Conservation (phyloP, 2,888 invertebrate species). For the Archips crataeganus region DNA sequence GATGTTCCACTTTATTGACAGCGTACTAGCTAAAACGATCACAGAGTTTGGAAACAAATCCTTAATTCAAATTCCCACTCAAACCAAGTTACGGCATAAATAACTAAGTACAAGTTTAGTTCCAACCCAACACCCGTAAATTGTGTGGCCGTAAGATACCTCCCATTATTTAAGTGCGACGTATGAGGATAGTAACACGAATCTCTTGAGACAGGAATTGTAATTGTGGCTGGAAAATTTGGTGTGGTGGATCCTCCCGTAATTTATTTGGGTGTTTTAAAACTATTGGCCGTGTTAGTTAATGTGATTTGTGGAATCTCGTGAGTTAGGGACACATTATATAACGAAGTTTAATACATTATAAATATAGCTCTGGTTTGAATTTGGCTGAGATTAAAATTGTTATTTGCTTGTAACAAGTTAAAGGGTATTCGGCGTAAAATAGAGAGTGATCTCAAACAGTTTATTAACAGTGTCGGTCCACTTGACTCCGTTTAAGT, state of each 20-base stretch:
- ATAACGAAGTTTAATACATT: background rate
- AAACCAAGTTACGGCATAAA: conserved; percentile 19
- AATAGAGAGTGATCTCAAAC: conserved; percentile 10
- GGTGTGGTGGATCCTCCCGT: conserved; percentile 27
- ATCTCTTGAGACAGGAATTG: conserved; percentile 43
- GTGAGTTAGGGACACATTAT: conserved; percentile 12
- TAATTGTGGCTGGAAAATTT: conserved; percentile 41
- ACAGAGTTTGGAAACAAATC: conserved; percentile 35
- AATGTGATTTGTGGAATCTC: conserved; percentile 32
- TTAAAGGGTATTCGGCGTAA: background rate
- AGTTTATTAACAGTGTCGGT: background rate
- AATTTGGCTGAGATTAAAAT: conserved; percentile 6
- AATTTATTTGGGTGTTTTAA: conserved; percentile 39
- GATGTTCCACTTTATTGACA: conserved; percentile 48
- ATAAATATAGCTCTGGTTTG: conserved; percentile 1
- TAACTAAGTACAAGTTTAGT: conserved; percentile 32
- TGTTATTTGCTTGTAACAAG: background rate
- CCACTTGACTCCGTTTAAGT: conserved; percentile 41
- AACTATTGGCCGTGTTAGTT: conserved; percentile 37
- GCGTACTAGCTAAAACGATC: conserved; percentile 9
- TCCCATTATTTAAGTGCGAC: conserved; percentile 40
- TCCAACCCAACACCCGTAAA: conserved; percentile 38
- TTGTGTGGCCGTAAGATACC: conserved; percentile 35
- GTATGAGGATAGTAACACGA: conserved; percentile 34
- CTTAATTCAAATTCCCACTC: conserved; percentile 31